phyloP scores from a whole-genome alignment of 1,140 invertebrate species.

The Colletes latitarsis region DNA sequence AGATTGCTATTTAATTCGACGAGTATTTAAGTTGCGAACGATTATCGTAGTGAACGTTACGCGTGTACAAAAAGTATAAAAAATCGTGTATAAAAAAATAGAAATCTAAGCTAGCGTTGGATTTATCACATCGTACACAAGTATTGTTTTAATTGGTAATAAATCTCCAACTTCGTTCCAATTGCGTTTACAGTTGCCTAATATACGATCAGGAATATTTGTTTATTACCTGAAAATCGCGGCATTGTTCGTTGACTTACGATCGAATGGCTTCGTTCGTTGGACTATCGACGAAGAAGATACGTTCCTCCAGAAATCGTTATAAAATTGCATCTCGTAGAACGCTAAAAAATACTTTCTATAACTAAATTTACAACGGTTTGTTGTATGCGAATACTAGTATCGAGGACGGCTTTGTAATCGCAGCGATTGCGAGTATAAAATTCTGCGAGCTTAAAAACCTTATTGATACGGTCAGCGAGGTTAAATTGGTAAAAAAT shows the following conservation, averaged over 20 bases:
- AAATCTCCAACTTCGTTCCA: neutral
- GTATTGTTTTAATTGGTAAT: neutral
- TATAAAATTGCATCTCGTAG: neutral
- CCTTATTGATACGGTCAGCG: neutral
- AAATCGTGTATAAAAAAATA: conserved; percentile 37
- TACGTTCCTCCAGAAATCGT: neutral
- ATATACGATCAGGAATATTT: neutral
- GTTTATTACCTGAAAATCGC: neutral
- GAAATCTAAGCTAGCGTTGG: conserved; percentile 12
- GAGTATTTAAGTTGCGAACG: neutral
- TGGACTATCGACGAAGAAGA: no score
- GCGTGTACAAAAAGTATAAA: conserved; percentile 10
- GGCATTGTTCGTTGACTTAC: neutral
- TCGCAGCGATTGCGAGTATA: conserved; percentile 1
- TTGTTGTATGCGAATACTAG: conserved; percentile 4
- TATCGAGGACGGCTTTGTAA: conserved; percentile 37
- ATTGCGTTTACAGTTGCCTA: neutral
- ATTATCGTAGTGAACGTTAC: neutral
- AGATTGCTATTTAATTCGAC: neutral
- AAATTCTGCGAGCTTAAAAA: neutral
- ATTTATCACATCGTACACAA: conserved; percentile 26
- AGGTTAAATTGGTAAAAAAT: neutral
- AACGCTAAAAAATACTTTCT: neutral
- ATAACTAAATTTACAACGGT: neutral
- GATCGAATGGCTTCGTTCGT: neutral